phyloP scores from a whole-genome alignment of 1,140 invertebrate genomes.

The Geopemphigus sp. region DNA sequence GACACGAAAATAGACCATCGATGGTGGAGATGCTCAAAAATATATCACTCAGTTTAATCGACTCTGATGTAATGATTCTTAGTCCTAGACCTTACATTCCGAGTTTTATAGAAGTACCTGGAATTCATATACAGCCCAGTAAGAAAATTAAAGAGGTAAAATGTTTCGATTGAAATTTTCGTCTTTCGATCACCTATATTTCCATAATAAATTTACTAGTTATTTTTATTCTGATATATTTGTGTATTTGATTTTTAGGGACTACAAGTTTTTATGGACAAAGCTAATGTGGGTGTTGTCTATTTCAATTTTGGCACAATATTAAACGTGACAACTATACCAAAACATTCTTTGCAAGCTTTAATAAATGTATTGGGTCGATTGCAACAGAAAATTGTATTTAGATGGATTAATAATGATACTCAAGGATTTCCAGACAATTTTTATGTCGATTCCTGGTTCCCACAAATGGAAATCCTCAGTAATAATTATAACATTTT shows the following conservation, averaged over 20 bases:
- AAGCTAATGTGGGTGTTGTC: constrained; percentile 52
- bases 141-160: constrained; percentile 52
- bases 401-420: constrained; percentile 40
- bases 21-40: constrained; percentile 55
- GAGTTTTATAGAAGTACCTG: constrained; percentile 62
- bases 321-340: constrained; percentile 9
- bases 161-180: background rate
- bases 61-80: constrained; percentile 53
- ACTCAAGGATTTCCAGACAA: constrained; percentile 17
- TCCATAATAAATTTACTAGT: too few relatives aligned
- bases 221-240: too few relatives aligned
- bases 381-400: constrained; percentile 22
- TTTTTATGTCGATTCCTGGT: constrained; percentile 41
- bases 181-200: background rate
- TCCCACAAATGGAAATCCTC: constrained; percentile 45
- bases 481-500: background rate
- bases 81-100: constrained; percentile 57
- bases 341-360: background rate
- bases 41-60: constrained; percentile 51
- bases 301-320: constrained; percentile 53
- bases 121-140: constrained; percentile 58
- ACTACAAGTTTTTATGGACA: constrained; percentile 52
- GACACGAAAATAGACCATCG: constrained; percentile 50
- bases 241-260: background rate
- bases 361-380: constrained; percentile 27